phyloP scores from a whole-genome alignment of 1,140 invertebrate species.

The Phortica variegata region DNA sequence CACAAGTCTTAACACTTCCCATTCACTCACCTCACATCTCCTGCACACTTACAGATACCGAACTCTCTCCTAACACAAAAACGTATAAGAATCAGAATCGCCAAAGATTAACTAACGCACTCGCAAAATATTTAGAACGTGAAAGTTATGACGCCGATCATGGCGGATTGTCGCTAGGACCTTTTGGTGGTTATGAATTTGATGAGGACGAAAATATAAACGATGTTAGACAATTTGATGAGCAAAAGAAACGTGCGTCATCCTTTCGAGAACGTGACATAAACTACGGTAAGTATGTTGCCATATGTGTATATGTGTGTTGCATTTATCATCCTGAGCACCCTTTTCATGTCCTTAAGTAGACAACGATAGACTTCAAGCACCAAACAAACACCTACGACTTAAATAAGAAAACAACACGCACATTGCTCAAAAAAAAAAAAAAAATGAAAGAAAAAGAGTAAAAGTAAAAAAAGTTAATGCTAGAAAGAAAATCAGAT shows the following conservation, averaged over 20 bases:
- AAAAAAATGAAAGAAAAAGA: not conserved
- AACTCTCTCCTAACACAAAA: slow-evolving; percentile 33
- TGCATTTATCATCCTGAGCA: too few relatives aligned
- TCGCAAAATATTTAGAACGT: slow-evolving; percentile 53
- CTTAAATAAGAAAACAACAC: not conserved
- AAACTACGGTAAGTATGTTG: slow-evolving; percentile 43
- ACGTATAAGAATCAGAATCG: slow-evolving; percentile 49
- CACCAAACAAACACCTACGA: slow-evolving; percentile 1
- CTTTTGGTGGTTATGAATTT: slow-evolving; percentile 36
- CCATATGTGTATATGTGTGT: slow-evolving; percentile 2
- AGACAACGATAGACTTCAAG: too few relatives aligned
- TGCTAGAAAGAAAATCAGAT: not conserved
- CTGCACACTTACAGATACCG: slow-evolving; percentile 32
- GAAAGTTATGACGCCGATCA: slow-evolving; percentile 37
- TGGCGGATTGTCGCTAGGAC: slow-evolving; percentile 14
- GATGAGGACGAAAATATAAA: slow-evolving; percentile 25
- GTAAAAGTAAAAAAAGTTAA: too few relatives aligned
- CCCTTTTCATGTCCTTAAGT: too few relatives aligned
- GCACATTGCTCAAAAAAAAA: not conserved
- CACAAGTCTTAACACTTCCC: too few relatives aligned
- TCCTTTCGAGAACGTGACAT: slow-evolving; percentile 49
- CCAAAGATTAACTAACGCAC: slow-evolving; percentile 48
- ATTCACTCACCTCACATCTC: not conserved
- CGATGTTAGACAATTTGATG: slow-evolving; percentile 40
- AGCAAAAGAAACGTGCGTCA: slow-evolving; percentile 42